Conservation (phyloP, 2,888 invertebrate species). For the Orthosia gracilis region DNA sequence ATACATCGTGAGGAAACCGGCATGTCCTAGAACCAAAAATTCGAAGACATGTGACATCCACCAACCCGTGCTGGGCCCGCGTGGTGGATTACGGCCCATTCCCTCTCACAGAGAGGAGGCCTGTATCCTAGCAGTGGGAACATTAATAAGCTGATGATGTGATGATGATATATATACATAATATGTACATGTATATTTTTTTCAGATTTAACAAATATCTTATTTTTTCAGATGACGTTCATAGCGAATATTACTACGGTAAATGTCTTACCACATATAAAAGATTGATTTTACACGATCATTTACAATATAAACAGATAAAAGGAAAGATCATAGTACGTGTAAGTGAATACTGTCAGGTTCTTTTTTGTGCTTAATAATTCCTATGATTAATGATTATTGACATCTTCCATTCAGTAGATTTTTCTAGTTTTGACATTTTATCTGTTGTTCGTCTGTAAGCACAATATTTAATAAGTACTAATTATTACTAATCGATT, state of each 20-base stretch:
- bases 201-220: neutral
- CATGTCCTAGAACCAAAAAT: too few relatives aligned
- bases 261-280: constrained; percentile 27
- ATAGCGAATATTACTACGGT: constrained; percentile 54
- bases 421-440: neutral
- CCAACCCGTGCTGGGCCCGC: too few relatives aligned
- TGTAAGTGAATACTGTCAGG: constrained; percentile 44
- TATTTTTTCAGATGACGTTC: constrained; percentile 44
- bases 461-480: neutral
- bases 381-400: neutral
- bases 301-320: constrained; percentile 49
- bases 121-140: too few relatives aligned
- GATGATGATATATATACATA: too few relatives aligned
- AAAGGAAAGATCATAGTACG: constrained; percentile 56
- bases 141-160: too few relatives aligned
- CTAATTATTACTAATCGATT: neutral
- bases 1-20: too few relatives aligned
- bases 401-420: neutral
- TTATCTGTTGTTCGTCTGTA: neutral
- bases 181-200: too few relatives aligned
- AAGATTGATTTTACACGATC: constrained; percentile 2
- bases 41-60: too few relatives aligned
- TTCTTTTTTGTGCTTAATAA: neutral
- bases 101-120: too few relatives aligned
- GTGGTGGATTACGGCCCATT: too few relatives aligned